Percentiles rank a stretch among this genome's conserved stretches.
Evolutionary conservation across 1,140 invertebrate genomes (phyloP).

Genomic region (Cyclina sinensis): DNA sequence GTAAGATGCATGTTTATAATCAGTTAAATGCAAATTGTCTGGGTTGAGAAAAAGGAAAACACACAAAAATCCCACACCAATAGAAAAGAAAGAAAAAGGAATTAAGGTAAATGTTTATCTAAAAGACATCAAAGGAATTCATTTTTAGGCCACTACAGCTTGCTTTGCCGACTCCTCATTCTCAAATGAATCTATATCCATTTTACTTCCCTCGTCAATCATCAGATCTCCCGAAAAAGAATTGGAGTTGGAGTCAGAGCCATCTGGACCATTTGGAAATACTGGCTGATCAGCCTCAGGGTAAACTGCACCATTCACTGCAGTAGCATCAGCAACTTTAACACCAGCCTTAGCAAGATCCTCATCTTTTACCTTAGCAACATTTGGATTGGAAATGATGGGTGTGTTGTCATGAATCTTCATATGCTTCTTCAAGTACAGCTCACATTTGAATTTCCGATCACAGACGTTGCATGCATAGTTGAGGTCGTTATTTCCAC

Average conservation of each 20-base stretch:
- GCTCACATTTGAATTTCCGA: slow-evolving; percentile 66
- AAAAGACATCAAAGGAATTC: neutral
- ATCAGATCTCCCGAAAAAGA: neutral
- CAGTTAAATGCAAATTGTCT: no score
- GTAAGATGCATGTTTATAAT: no score
- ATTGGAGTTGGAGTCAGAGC: slow-evolving; percentile 57
- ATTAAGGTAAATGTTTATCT: neutral
- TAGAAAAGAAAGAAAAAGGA: neutral
- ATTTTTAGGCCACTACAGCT: neutral
- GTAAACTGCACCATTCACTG: slow-evolving; percentile 18
- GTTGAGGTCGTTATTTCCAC: slow-evolving; percentile 64
- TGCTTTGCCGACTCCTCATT: neutral
- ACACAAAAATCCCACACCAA: neutral
- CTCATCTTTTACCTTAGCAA: slow-evolving; percentile 58
- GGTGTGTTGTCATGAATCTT: slow-evolving; percentile 63
- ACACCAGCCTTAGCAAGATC: slow-evolving; percentile 48
- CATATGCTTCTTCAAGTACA: slow-evolving; percentile 66
- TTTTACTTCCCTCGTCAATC: slow-evolving; percentile 18
- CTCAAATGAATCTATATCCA: neutral
- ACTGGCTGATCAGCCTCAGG: slow-evolving; percentile 35
- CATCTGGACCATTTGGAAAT: slow-evolving; percentile 51
- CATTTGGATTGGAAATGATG: slow-evolving; percentile 55
- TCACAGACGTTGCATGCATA: slow-evolving; percentile 59
- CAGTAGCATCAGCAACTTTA: neutral
- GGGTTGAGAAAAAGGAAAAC: neutral